These are phyloP conservation scores for Euleptes europaea DNA, from an alignment of 2,113 vertebrate species.

Conservation along the genomic window DNA sequence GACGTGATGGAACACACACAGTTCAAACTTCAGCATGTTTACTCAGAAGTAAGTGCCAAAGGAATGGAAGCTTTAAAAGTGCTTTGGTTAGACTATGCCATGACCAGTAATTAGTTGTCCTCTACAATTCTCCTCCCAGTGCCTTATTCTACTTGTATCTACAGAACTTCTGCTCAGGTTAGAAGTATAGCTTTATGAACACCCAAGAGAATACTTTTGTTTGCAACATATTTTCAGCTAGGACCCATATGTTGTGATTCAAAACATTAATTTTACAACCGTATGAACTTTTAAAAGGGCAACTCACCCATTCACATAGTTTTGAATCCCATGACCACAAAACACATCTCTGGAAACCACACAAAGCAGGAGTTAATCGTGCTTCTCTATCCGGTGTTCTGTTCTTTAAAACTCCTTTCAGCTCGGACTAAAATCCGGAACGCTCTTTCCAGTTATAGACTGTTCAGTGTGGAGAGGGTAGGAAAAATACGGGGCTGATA, in stretches of 20 bases:
- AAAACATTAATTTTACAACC: neutral
- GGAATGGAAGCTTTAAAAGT: neutral
- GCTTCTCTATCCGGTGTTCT: accelerated
- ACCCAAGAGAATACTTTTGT: neutral
- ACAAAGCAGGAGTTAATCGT: neutral
- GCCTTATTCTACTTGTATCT: neutral
- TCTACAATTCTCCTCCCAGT: neutral
- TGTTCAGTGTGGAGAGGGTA: constrained; percentile 88
- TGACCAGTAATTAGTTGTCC: neutral
- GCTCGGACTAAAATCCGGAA: constrained; percentile 88
- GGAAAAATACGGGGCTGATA: constrained; percentile 88
- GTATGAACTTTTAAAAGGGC: constrained; percentile 2
- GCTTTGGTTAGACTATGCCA: neutral
- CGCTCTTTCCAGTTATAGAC: constrained; percentile 82
- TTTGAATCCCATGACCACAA: constrained; percentile 5
- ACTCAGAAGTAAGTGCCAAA: neutral
- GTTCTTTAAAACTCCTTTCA: constrained; percentile 65
- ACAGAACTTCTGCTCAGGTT: neutral
- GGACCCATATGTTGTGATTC: neutral
- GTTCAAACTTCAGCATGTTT: neutral
- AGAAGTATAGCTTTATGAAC: neutral
- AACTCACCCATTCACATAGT: constrained; percentile 37
- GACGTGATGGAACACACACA: too few relatives aligned
- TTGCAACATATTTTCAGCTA: neutral
- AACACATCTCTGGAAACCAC: neutral